Base-by-base conservation (phyloP, 1,140 invertebrate species). In the Hydropsyche tenuis region DNA sequence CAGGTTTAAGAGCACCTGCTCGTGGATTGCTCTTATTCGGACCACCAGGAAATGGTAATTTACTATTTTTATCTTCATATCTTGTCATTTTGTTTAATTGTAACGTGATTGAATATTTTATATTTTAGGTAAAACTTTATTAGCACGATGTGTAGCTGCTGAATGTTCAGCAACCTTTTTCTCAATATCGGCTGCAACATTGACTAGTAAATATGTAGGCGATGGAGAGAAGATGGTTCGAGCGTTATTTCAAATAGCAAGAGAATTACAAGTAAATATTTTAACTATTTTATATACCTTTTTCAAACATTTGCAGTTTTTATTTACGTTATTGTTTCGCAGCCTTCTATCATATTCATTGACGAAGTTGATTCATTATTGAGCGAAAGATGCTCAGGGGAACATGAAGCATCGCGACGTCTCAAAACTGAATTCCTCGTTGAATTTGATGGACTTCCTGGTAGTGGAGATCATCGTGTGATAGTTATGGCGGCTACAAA, bases 401-500 rank as follows among this genome's bases (percentile, higher is more conserved):
- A 99, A 84, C 96, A 99, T 82, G 97, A 99, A 85, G 95, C 96
- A 23, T 96, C 95, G 20, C 86, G 97, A 12, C 89, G 97, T 75
- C 88, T 99, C n/a, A 99, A 99, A 87, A 99, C 97, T 0, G 97
- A 99, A 86, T 99, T 99, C 84, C 88, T 99, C 6, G 94, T 98
- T 1, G 96, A 99, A 85, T 95, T 99, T 83, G 96, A 99, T 85
- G 95, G 95, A 11, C 86, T 96, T 70, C 93, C 93, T 0, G 85
- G 84, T 22, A 90, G 91, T 9, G 96, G 98, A 25, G 88, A 85
- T 11, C 96, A 99, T 80, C 87, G 94, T 72, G 91, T 99, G 62
- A 87, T 99, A 11, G 94, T 99, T 0, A 95, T 99, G 89, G 98
- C 96, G 37, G 98, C 98, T 18, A 99, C 98, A 1, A 99, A 99